A percentile compares a stretch with the other conserved stretches of the same genome.
phyloP scores from a whole-genome alignment of 2,797 vertebrate species.

The Oreortyx pictus region DNA sequence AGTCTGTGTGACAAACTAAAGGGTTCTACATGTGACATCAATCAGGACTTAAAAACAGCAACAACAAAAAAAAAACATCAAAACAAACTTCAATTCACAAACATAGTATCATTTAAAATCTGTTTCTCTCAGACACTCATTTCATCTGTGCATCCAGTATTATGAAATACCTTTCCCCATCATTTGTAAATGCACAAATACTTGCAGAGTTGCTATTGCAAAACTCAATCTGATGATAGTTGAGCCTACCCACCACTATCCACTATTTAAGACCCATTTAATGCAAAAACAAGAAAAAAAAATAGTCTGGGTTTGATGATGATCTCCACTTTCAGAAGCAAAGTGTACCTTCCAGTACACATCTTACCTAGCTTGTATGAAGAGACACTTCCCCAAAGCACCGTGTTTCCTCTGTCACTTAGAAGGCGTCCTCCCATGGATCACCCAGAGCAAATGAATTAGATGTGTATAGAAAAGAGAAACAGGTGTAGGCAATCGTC shows the following conservation, averaged over 20 bases:
- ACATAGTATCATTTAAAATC: neutral
- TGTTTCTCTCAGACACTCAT: neutral
- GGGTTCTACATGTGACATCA: neutral
- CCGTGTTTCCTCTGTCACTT: accelerated
- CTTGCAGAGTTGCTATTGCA: neutral
- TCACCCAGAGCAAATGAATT: neutral
- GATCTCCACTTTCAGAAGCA: neutral
- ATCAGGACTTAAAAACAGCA: neutral
- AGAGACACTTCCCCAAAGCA: neutral
- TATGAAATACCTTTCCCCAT: neutral
- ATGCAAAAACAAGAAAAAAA: conserved; percentile 18
- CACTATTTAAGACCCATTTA: neutral
- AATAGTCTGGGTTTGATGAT: neutral
- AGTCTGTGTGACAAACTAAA: neutral
- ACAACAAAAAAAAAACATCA: neutral
- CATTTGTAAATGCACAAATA: neutral
- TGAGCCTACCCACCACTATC: neutral
- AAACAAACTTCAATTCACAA: neutral
- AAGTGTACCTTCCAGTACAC: neutral
- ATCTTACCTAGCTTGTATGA: neutral
- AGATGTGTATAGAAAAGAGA: neutral
- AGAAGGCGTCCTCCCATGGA: neutral
- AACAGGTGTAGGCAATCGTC: conserved; percentile 8
- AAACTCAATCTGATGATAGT: neutral
- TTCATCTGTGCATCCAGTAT: neutral